Evolutionary conservation across 2,113 vertebrate species (phyloP), one percentile per base, ranked within the genome.

Genomic region (Nesospiza acunhae): DNA sequence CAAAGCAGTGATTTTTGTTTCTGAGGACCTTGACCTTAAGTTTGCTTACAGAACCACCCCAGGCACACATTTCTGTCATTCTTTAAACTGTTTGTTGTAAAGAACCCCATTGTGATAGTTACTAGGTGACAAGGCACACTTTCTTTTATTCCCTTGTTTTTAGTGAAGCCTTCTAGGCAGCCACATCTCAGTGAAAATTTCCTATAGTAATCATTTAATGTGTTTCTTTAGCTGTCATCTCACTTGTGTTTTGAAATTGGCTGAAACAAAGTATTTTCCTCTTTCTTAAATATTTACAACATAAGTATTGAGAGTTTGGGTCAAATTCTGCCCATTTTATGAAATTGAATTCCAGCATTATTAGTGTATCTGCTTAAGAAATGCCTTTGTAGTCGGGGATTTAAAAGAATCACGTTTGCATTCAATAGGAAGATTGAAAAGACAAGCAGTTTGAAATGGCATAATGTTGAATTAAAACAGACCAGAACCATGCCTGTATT

Each of bases 21-120:
- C 76, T 50, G 3, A 15, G n/a, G 64, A 87, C 68, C 47, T 90
- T 89, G 76, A 55, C 76, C 3, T 0, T 64, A 23, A 9, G 18
- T 88, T 77, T 89, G 64, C 73, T 89, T 77, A 55, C 46, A 80
- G 59, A 90, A 37, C 59, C 49, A 66, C 41, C 37, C 20, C 55
- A 64, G 90, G 75, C 37, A 37, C 31, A 28, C 7, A 16, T 7
- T 89, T 91, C 50, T 67, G 76, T 84, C 60, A 35, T 84, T 90
- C 83, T 84, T 92, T 59, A 79, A 73, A 81, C 53, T 78, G 27
- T 47, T 86, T 80, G 15, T 67, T 69, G 33, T 92, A 41, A 68
- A 63, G 44, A 52, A 44, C 35, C 35, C 50, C 56, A n/a, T 41
- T 94, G 79, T 63, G 68, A 26, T 67, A 77, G 86, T 96, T 89